Percentiles rank a stretch among this genome's conserved stretches.
These are phyloP conservation scores for Sternotherus odoratus DNA, from an alignment of 2,797 vertebrate genomes.

Conservation along the genomic window DNA sequence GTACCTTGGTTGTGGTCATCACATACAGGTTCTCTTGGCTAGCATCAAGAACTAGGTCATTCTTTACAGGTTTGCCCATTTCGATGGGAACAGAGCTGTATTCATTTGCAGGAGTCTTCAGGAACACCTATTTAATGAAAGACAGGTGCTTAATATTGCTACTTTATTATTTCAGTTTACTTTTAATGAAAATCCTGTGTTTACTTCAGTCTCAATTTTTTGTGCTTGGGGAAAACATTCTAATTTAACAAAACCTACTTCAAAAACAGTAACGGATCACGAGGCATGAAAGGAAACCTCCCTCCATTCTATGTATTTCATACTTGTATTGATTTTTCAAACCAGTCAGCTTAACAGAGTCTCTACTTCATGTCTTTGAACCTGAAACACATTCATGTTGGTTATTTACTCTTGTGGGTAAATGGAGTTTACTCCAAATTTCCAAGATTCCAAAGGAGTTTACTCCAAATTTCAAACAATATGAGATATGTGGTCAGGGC, in stretches of 20 bases:
- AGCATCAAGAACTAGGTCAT: slow-evolving; percentile 91
- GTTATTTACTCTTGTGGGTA: neutral
- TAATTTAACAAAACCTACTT: neutral
- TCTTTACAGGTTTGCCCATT: slow-evolving; percentile 87
- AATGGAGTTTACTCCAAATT: too few species aligned
- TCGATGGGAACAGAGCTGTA: slow-evolving; percentile 84
- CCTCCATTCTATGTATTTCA: neutral
- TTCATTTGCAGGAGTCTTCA: slow-evolving; percentile 76
- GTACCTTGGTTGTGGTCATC: slow-evolving; percentile 94
- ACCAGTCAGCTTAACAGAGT: neutral
- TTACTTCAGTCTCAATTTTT: neutral
- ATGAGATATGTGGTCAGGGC: neutral
- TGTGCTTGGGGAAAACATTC: neutral
- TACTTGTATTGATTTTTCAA: neutral
- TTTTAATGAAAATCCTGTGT: neutral
- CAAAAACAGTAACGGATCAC: neutral
- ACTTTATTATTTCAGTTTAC: neutral
- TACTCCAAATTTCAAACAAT: neutral
- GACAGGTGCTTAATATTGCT: neutral
- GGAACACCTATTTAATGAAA: slow-evolving; percentile 84
- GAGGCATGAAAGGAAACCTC: neutral
- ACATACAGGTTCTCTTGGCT: slow-evolving; percentile 88
- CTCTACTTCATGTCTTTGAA: neutral
- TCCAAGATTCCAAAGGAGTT: too few species aligned
- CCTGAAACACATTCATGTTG: neutral